phyloP scores from a whole-genome alignment of 1,140 invertebrate species.

The Bombus terrestris region DNA sequence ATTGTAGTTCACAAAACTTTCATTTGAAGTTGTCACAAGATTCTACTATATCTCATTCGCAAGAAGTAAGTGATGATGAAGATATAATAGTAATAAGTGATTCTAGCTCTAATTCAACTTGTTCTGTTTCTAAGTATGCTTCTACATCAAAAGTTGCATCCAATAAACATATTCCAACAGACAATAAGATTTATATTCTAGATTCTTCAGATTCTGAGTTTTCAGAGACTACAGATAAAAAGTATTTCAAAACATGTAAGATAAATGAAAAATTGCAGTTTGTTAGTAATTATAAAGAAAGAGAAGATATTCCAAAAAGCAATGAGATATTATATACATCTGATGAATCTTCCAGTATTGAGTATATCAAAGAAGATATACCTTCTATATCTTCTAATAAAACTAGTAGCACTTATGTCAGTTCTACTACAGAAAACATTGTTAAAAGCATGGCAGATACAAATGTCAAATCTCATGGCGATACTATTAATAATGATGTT shows the following conservation, averaged over 20 bases:
- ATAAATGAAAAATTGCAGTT: not conserved
- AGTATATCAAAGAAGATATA: not conserved
- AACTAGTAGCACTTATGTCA: not conserved
- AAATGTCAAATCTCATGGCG: not conserved
- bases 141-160: not conserved
- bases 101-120: constrained; percentile 46
- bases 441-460: not conserved
- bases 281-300: not conserved
- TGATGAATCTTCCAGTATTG: constrained; percentile 30
- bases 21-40: constrained; percentile 50
- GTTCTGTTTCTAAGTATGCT: constrained; percentile 5
- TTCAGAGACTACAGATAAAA: not conserved
- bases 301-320: not conserved
- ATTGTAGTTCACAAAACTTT: constrained; percentile 53
- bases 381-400: not conserved
- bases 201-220: constrained; percentile 47
- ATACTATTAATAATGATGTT: not conserved
- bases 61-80: constrained; percentile 7
- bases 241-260: not conserved
- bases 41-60: constrained; percentile 51
- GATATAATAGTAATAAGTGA: constrained; percentile 66
- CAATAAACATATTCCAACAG: not conserved
- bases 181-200: not conserved
- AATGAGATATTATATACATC: constrained; percentile 21
- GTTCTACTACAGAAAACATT: not conserved